Percentiles rank a stretch among this genome's conserved stretches.
Evolutionary conservation across 2,797 vertebrate genomes (phyloP).

Genomic region (Pipistrellus pygmaeus): DNA sequence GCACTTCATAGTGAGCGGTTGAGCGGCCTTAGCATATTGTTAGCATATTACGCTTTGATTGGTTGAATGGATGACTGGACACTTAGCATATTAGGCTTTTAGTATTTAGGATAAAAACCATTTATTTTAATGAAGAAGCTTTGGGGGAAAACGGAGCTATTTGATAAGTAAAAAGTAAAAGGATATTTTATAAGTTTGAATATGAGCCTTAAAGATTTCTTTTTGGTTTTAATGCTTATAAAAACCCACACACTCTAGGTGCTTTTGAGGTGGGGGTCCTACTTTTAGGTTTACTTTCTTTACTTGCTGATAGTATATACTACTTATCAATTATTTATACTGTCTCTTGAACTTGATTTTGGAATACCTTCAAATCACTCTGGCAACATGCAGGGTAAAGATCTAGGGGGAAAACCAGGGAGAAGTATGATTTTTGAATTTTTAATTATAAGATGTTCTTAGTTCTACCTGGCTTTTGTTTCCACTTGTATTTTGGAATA

Average conservation of each 20-base stretch:
- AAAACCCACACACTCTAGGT: background rate
- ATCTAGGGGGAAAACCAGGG: background rate
- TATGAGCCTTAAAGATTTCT: background rate
- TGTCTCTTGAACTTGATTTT: constrained; percentile 56
- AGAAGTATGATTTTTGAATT: constrained; percentile 43
- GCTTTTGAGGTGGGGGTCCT: background rate
- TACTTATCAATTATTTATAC: background rate
- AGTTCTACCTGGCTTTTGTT: background rate
- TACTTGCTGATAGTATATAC: background rate
- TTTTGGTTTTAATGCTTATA: constrained; percentile 40
- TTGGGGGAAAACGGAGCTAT: background rate
- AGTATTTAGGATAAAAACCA: background rate
- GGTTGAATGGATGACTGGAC: too few relatives aligned
- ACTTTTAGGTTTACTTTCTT: constrained; percentile 27
- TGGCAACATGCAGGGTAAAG: background rate
- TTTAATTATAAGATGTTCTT: background rate
- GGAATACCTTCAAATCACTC: constrained; percentile 19
- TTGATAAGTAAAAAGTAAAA: constrained; percentile 25
- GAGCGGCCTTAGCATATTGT: too few relatives aligned
- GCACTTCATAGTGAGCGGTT: too few relatives aligned
- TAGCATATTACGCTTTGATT: too few relatives aligned
- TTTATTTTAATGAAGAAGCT: background rate
- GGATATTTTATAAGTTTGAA: background rate
- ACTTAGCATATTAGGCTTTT: too few relatives aligned
- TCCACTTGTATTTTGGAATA: background rate